Percentiles rank a stretch among this genome's conserved stretches.
These are phyloP conservation scores for Synodontis membranacea DNA, from an alignment of 2,113 vertebrate species.

Conservation along the genomic window DNA sequence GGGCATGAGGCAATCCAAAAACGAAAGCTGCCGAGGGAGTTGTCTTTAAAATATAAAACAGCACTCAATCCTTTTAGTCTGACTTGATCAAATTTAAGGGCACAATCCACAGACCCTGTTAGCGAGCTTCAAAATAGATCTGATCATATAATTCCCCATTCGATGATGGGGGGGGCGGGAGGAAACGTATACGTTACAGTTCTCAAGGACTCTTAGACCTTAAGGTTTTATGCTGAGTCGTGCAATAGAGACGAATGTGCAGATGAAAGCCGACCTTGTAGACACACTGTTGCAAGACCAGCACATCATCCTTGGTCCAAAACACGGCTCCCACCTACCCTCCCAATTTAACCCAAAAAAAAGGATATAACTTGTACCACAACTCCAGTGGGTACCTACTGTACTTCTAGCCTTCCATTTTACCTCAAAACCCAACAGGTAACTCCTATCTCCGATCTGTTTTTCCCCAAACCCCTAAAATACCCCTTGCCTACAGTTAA, in stretches of 20 bases:
- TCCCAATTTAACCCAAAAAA: not conserved
- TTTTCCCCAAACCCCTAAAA: not conserved
- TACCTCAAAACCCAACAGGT: not conserved
- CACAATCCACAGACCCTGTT: not conserved
- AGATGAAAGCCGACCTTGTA: slow-evolving; percentile 29
- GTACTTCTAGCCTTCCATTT: too few species aligned
- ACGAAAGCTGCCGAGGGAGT: slow-evolving; percentile 4
- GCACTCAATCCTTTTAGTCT: slow-evolving; percentile 7
- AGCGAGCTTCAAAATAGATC: not conserved
- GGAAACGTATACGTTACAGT: slow-evolving; percentile 13
- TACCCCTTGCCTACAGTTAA: too few species aligned
- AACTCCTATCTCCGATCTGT: not conserved
- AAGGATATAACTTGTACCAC: not conserved
- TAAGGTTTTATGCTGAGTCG: slow-evolving; percentile 20
- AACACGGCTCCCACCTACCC: not conserved
- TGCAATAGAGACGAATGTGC: slow-evolving; percentile 23
- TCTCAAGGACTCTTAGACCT: slow-evolving; percentile 24
- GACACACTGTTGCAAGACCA: not conserved
- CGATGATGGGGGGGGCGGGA: not conserved
- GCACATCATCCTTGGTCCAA: slow-evolving; percentile 14
- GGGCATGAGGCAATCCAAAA: not conserved
- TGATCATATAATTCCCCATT: not conserved
- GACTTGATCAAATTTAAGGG: slow-evolving; percentile 14
- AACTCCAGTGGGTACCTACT: not conserved
- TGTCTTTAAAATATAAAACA: not conserved